Evolutionary conservation across 2,888 invertebrate genomes (phyloP).

Genomic region (Lasioglossum marginatum): DNA sequence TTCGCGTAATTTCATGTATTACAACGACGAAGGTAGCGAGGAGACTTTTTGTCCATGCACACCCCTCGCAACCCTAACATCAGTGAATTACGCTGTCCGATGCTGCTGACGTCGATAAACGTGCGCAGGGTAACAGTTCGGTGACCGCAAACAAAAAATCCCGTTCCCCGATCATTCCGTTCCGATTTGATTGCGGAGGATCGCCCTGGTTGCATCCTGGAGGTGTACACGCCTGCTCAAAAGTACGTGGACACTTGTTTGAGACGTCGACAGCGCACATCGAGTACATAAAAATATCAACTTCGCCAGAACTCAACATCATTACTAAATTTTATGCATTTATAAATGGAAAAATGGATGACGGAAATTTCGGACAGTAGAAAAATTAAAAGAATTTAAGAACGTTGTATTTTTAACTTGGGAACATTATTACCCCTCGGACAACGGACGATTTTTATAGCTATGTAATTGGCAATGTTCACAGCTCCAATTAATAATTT

Average conservation of each 20-base stretch:
- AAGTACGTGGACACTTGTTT: neutral
- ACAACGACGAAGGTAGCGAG: neutral
- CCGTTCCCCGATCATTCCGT: constrained; percentile 15
- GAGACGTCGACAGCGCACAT: neutral
- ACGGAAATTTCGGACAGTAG: neutral
- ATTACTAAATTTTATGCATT: too few species aligned
- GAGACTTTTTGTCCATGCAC: neutral
- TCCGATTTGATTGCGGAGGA: constrained; percentile 25
- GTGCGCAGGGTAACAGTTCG: neutral
- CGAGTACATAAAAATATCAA: neutral
- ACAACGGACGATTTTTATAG: too few species aligned
- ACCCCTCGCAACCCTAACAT: neutral
- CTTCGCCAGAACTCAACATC: too few species aligned
- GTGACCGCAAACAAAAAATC: constrained; percentile 22
- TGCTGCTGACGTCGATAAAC: neutral
- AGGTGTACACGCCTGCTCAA: constrained; percentile 14
- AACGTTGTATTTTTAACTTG: too few species aligned
- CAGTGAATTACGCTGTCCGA: neutral
- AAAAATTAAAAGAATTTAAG: too few species aligned
- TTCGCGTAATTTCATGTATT: neutral
- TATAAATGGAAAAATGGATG: neutral
- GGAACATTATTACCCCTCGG: too few species aligned
- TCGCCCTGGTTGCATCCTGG: constrained; percentile 36
- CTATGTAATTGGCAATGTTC: too few species aligned
- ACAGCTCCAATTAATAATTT: too few species aligned